phyloP scores from a whole-genome alignment of 2,888 invertebrate genomes.

The Ferdinandea cuprea region DNA sequence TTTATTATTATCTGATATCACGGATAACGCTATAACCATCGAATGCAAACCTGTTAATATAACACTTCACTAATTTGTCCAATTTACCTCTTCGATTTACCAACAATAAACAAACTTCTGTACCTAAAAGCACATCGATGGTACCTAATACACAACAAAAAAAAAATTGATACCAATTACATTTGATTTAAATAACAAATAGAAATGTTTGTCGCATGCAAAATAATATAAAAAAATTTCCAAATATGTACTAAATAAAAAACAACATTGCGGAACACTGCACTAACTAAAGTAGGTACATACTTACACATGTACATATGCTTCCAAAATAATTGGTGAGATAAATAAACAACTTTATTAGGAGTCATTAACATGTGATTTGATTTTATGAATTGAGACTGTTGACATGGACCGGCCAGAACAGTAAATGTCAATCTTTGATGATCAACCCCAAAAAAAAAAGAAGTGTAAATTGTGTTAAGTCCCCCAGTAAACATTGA shows the following conservation, averaged over 20 bases:
- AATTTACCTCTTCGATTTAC: no score
- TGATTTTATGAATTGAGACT: slow-evolving; percentile 22
- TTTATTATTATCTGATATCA: no score
- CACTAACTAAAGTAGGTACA: background rate
- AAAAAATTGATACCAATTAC: background rate
- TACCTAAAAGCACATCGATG: no score
- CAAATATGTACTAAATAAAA: background rate
- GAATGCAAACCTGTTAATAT: no score
- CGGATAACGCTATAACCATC: no score
- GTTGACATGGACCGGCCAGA: background rate
- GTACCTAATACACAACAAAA: background rate
- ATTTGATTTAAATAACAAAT: background rate
- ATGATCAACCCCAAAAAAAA: background rate
- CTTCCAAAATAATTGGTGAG: slow-evolving; percentile 46
- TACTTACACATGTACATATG: no score
- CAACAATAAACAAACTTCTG: no score
- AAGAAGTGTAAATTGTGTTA: slow-evolving; percentile 48
- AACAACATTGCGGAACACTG: background rate
- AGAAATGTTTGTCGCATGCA: background rate
- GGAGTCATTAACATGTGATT: slow-evolving; percentile 54
- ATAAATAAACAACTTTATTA: slow-evolving; percentile 72
- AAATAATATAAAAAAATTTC: slow-evolving; percentile 1
- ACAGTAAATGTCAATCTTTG: background rate
- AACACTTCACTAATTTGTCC: no score
- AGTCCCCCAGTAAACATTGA: slow-evolving; percentile 33